Evolutionary conservation across 2,797 vertebrate genomes (phyloP).

Genomic region (Enteromius viviparus): DNA sequence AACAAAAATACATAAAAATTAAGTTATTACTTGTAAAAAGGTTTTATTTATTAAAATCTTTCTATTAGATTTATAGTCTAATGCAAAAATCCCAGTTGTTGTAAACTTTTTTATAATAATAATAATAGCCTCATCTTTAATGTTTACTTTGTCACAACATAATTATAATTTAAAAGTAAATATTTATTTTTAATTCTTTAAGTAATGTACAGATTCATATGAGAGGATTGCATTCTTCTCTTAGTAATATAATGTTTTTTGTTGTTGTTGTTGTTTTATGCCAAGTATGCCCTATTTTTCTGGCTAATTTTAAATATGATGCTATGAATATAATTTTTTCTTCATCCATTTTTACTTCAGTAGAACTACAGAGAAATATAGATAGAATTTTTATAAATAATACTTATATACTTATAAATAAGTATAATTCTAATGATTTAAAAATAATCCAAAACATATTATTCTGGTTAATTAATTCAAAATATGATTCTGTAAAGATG

Average conservation of each 20-base stretch:
- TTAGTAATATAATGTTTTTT: not conserved
- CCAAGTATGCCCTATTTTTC: not conserved
- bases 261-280: not conserved
- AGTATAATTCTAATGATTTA: not conserved
- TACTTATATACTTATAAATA: too few relatives aligned
- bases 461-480: not conserved
- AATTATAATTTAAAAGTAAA: not conserved
- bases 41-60: not conserved
- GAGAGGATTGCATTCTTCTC: not conserved
- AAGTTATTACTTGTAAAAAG: not conserved
- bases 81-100: not conserved
- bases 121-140: not conserved
- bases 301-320: not conserved
- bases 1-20: not conserved
- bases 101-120: not conserved
- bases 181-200: not conserved
- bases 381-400: not conserved
- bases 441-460: not conserved
- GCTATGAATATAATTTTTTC: not conserved
- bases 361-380: not conserved
- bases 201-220: not conserved
- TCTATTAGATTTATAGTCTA: not conserved
- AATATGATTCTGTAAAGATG: not conserved
- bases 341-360: not conserved
- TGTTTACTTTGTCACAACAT: not conserved